Percentiles rank a stretch among this genome's conserved stretches.
Evolutionary conservation across 2,113 vertebrate species (phyloP).

Genomic region (Myanophis thanlyinensis): DNA sequence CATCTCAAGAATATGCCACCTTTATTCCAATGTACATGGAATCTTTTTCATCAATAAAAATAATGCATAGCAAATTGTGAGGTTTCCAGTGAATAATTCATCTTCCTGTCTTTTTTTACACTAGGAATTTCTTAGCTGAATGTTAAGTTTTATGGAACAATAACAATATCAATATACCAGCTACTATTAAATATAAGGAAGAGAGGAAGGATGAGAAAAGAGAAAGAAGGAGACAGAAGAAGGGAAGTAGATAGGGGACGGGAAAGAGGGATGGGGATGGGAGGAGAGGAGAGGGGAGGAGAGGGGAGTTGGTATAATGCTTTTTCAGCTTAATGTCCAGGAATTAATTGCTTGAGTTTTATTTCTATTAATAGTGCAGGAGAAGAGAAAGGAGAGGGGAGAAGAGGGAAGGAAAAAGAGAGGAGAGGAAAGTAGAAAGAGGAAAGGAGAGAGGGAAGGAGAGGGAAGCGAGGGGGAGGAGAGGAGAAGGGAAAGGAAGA

Average conservation of each 20-base stretch:
- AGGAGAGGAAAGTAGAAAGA: too few relatives aligned
- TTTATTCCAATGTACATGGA: background rate
- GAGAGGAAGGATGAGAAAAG: too few relatives aligned
- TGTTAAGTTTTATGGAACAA: conserved; percentile 51
- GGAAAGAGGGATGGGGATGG: too few relatives aligned
- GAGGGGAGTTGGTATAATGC: rapidly evolving
- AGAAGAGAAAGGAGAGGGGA: too few relatives aligned
- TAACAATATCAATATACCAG: conserved; percentile 42
- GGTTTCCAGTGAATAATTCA: conserved; percentile 42
- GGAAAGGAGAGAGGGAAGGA: too few relatives aligned
- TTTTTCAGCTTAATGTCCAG: conserved; percentile 36
- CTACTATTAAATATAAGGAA: conserved; percentile 43
- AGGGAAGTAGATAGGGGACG: too few relatives aligned
- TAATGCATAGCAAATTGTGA: background rate
- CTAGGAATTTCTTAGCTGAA: conserved; percentile 33
- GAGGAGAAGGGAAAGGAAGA: too few relatives aligned
- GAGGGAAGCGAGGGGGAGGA: too few relatives aligned
- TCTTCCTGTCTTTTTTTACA: conserved; percentile 15
- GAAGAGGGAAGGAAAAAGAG: too few relatives aligned
- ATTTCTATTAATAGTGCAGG: conserved; percentile 20
- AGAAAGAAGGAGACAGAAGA: too few relatives aligned
- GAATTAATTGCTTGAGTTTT: conserved; percentile 26
- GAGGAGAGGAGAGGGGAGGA: too few relatives aligned
- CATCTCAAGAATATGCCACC: background rate
- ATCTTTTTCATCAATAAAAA: conserved; percentile 53